A percentile compares a stretch with the other conserved stretches of the same genome.
Conservation (phyloP, 2,113 vertebrate genomes). For the Atlantisia rogersi region DNA sequence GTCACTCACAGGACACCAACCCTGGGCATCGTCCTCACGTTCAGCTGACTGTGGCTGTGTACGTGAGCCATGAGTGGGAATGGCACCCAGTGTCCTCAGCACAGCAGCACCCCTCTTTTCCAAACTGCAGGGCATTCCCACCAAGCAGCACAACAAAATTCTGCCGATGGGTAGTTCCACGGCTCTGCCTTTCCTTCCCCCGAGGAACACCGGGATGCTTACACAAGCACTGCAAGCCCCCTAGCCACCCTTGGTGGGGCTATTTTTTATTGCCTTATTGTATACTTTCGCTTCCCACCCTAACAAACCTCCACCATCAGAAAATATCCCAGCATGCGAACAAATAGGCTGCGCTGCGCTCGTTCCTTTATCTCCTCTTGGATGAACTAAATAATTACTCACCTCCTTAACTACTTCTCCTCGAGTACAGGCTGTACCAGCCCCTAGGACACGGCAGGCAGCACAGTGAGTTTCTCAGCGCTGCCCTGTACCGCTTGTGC, state of each 20-base stretch:
- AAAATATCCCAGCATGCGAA: background rate
- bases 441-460: rapidly evolving
- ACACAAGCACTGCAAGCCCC: background rate
- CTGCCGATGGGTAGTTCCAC: too few relatives aligned
- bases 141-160: background rate
- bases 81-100: background rate
- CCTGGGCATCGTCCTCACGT: background rate
- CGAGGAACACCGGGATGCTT: rapidly evolving
- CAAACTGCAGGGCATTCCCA: background rate
- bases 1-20: background rate
- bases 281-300: background rate
- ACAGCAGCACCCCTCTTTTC: background rate
- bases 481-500: background rate
- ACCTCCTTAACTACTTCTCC: background rate
- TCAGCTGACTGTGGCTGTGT: background rate
- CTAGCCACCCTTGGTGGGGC: too few relatives aligned
- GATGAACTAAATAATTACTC: background rate
- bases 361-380: background rate
- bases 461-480: background rate
- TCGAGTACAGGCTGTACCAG: background rate
- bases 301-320: background rate
- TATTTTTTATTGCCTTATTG: background rate
- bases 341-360: background rate
- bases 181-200: background rate
- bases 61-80: rapidly evolving